Conservation (phyloP, 2,797 vertebrate species). For the Lagorchestes hirsutus region DNA sequence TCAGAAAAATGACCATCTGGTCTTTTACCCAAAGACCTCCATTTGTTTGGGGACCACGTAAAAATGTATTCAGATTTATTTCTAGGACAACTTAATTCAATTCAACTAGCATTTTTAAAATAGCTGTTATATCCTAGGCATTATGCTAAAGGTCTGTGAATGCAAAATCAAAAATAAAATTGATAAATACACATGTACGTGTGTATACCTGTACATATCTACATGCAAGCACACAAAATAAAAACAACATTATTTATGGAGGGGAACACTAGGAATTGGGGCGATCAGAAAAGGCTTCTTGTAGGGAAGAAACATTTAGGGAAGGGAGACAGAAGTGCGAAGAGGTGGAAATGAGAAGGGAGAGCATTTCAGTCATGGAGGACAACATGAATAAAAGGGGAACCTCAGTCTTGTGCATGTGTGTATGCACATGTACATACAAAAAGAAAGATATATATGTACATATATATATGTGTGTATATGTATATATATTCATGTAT, state of each 20-base stretch:
- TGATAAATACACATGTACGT: background rate
- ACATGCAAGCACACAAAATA: background rate
- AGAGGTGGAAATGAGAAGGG: background rate
- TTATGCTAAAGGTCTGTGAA: background rate
- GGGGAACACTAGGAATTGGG: background rate
- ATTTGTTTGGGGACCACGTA: background rate
- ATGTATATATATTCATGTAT: too few relatives aligned
- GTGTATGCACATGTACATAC: too few relatives aligned
- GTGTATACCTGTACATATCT: background rate
- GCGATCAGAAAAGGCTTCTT: background rate
- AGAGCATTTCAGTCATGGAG: background rate
- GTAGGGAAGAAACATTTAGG: background rate
- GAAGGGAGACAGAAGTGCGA: background rate
- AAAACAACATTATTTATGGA: background rate
- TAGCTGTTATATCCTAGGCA: background rate
- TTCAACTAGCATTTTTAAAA: background rate
- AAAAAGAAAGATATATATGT: too few relatives aligned
- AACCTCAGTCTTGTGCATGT: background rate
- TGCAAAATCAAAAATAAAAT: background rate
- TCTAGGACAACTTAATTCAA: background rate
- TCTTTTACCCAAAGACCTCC: background rate
- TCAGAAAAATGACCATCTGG: background rate
- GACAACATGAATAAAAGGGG: background rate
- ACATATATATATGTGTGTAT: too few relatives aligned
- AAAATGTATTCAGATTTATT: background rate